A percentile compares a stretch with the other conserved stretches of the same genome.
phyloP scores from a whole-genome alignment of 2,888 invertebrate species.

The Ceratothoa steindachneri region DNA sequence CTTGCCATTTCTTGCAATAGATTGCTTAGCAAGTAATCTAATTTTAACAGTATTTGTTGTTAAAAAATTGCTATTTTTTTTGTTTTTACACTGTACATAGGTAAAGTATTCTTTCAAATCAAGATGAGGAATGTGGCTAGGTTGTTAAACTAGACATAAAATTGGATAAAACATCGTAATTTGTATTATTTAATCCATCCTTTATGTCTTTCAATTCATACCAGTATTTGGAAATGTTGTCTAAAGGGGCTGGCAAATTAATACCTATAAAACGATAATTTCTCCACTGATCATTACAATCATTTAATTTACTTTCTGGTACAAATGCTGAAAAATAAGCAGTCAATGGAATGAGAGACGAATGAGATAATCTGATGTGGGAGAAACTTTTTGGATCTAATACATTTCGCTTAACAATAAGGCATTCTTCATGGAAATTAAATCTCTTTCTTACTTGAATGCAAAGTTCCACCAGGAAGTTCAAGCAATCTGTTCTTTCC shows the following conservation, averaged over 20 bases:
- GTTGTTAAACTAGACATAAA: slow-evolving; percentile 7
- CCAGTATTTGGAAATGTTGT: slow-evolving; percentile 9
- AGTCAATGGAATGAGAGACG: slow-evolving; percentile 1
- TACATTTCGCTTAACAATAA: slow-evolving; percentile 14
- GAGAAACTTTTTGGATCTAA: slow-evolving; percentile 14
- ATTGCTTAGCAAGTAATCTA: slow-evolving; percentile 15
- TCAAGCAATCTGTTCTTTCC: slow-evolving; percentile 11
- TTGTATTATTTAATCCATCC: background rate
- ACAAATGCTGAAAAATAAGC: background rate
- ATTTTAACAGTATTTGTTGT: slow-evolving; percentile 15
- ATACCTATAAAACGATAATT: background rate
- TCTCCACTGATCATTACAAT: slow-evolving; percentile 11
- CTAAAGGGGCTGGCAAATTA: background rate
- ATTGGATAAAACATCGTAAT: background rate
- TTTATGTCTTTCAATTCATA: slow-evolving; percentile 1
- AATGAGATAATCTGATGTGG: background rate
- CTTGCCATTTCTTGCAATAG: background rate
- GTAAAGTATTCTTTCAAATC: slow-evolving; percentile 11
- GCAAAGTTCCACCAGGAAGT: slow-evolving; percentile 19
- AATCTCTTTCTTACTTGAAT: slow-evolving; percentile 14
- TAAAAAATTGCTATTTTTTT: background rate
- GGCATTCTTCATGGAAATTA: slow-evolving; percentile 15
- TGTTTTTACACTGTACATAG: slow-evolving; percentile 5
- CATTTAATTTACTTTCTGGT: background rate
- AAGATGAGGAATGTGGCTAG: slow-evolving; percentile 9